Percentiles rank a stretch among this genome's conserved stretches.
Conservation (phyloP, 2,797 vertebrate species). For the Sebastes matsubarae region DNA sequence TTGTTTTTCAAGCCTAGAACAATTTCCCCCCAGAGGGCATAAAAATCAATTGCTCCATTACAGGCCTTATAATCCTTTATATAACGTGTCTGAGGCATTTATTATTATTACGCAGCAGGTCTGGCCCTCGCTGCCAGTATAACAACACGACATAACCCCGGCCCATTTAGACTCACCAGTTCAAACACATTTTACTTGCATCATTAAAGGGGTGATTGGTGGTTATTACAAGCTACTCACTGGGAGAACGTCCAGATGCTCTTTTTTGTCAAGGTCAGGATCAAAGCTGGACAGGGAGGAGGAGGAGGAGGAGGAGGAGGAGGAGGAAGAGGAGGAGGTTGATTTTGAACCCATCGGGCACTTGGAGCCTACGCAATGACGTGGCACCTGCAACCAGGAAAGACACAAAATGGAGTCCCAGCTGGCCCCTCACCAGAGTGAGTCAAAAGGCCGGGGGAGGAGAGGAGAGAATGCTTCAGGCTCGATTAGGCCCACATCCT, state of each 20-base stretch:
- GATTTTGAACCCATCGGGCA: constrained; percentile 47
- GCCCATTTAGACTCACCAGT: constrained; percentile 21
- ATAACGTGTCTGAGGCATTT: constrained; percentile 38
- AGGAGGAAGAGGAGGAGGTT: not conserved
- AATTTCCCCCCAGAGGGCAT: constrained; percentile 6
- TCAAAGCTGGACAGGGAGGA: constrained; percentile 36
- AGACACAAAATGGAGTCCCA: constrained; percentile 76
- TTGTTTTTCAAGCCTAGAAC: not conserved
- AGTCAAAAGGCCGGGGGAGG: constrained; percentile 56
- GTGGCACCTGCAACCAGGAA: constrained; percentile 69
- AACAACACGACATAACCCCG: constrained; percentile 41
- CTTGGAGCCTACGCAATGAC: constrained; percentile 49
- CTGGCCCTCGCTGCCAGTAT: not conserved
- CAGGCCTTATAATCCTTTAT: constrained; percentile 36
- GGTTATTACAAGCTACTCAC: constrained; percentile 53
- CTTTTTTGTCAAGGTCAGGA: constrained; percentile 66
- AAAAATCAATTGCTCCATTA: constrained; percentile 24
- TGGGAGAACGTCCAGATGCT: constrained; percentile 70
- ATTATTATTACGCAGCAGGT: constrained; percentile 42
- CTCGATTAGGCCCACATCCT: constrained; percentile 70
- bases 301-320: not conserved
- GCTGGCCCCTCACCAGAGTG: constrained; percentile 55
- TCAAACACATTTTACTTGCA: constrained; percentile 58
- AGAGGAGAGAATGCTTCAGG: constrained; percentile 63
- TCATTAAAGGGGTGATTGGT: constrained; percentile 61